Evolutionary conservation across 2,113 vertebrate genomes (phyloP), one percentile per base, ranked within the genome.

Genomic region (Tenrec ecaudatus): DNA sequence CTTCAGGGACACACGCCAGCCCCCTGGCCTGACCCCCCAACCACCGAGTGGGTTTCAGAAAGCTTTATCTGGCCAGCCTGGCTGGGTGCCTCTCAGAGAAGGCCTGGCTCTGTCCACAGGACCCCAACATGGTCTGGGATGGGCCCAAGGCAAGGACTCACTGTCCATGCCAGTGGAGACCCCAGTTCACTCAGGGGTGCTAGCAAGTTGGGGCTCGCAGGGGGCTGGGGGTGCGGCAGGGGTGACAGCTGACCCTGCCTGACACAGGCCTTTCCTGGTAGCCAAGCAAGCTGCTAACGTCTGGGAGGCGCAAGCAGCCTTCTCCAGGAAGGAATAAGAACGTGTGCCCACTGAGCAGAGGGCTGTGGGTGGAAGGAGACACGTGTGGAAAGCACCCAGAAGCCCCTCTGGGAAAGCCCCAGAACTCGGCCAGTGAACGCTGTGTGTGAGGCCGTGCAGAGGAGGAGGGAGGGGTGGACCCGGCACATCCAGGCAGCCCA

Each of bases 141-240:
- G 0, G 2, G 20, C 0, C 22, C 22, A 0, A 64, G 86, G n/a
- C 83, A 29, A 53, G 85, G 57, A 0, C 4, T 57, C 43, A 2
- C 33, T 60, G 58, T 14, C 73, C n/a, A 16, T 6, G 3, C 33
- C 62, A 14, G 23, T 4, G n/a, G 43, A 57, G 25, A 29, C 53
- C 8, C 53, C 38, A 19, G 16, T 27, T 79, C 27, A 31, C 27
- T 79, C 6, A 6, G n/a, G 17, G 60, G 6, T 60, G 29, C 75
- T 57, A 60, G 20, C 29, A 38, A 10, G 9, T 53, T 53, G 47
- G 47, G 47, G 47, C n/a, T n/a, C n/a, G n/a, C 12, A 14, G 9
- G 47, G 47, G 47, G 47, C 47, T n/a, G n/a, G n/a, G n/a, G n/a
- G n/a, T n/a, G n/a, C n/a, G n/a, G n/a, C 47, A 53, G 47, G 9